A percentile compares a stretch with the other conserved stretches of the same genome.
These are phyloP conservation scores for Baronia brevicornis DNA, from an alignment of 2,888 invertebrate genomes.

Conservation along the genomic window DNA sequence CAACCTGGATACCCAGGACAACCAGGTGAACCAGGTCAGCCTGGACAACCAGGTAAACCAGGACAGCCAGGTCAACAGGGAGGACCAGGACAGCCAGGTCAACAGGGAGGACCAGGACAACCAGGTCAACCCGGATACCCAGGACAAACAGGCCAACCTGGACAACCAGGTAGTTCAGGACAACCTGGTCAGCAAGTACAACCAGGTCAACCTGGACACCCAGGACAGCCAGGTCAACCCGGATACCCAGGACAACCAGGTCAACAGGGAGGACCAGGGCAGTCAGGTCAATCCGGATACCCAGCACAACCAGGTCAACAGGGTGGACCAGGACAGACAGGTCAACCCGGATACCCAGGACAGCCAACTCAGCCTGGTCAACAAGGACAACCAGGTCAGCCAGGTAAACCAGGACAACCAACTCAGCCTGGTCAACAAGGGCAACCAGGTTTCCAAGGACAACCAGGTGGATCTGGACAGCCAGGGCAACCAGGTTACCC, in stretches of 20 bases:
- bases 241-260: constrained; percentile 26
- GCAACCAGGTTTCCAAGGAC: constrained; percentile 15
- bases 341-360: constrained; percentile 31
- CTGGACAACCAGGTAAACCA: constrained; percentile 53
- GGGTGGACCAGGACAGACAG: constrained; percentile 40
- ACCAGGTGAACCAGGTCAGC: constrained; percentile 44
- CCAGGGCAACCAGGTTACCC: constrained; percentile 38
- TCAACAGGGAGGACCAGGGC: constrained; percentile 17
- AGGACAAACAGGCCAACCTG: constrained; percentile 23
- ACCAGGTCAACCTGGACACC: constrained; percentile 23
- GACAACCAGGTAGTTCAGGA: too few relatives aligned
- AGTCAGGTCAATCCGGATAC: constrained; percentile 18
- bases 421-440: constrained; percentile 20
- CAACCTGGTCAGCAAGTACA: constrained; percentile 41
- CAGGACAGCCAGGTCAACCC: constrained; percentile 36
- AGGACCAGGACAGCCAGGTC: constrained; percentile 30
- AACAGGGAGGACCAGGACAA: constrained; percentile 30
- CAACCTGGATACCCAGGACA: constrained; percentile 46
- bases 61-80: constrained; percentile 28
- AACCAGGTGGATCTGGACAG: constrained; percentile 22
- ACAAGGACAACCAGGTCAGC: constrained; percentile 19
- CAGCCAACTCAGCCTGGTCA: constrained; percentile 19
- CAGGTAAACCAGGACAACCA: constrained; percentile 20
- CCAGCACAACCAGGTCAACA: constrained; percentile 17
- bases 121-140: constrained; percentile 23